Conservation (phyloP, 2,797 vertebrate genomes). For the Hirundo rustica region DNA sequence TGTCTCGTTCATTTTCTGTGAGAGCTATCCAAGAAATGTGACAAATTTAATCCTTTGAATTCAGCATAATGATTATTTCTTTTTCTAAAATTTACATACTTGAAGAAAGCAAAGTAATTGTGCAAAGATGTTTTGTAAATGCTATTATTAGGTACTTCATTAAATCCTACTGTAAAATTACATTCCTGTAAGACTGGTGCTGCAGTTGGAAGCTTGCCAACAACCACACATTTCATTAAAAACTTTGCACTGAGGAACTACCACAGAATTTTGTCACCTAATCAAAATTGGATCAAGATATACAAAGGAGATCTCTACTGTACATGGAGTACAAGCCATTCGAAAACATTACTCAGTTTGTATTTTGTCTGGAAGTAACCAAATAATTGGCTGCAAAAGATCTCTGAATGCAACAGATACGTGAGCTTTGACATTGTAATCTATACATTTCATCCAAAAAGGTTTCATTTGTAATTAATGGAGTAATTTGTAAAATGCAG, state of each 20-base stretch:
- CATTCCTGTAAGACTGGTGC: background rate
- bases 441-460: background rate
- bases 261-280: background rate
- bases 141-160: background rate
- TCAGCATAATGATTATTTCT: background rate
- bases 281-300: background rate
- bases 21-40: constrained; percentile 77
- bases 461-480: background rate
- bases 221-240: background rate
- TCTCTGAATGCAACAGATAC: background rate
- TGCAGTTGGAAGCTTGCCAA: background rate
- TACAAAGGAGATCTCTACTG: background rate
- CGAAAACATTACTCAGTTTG: background rate
- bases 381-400: background rate
- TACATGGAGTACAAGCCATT: background rate
- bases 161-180: background rate
- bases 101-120: background rate
- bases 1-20: constrained; percentile 86
- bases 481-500: background rate
- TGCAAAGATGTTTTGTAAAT: background rate
- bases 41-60: background rate
- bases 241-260: background rate
- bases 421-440: background rate
- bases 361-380: background rate
- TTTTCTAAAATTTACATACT: background rate